phyloP scores from a whole-genome alignment of 2,888 invertebrate species.

The Chelonus formosanus region DNA sequence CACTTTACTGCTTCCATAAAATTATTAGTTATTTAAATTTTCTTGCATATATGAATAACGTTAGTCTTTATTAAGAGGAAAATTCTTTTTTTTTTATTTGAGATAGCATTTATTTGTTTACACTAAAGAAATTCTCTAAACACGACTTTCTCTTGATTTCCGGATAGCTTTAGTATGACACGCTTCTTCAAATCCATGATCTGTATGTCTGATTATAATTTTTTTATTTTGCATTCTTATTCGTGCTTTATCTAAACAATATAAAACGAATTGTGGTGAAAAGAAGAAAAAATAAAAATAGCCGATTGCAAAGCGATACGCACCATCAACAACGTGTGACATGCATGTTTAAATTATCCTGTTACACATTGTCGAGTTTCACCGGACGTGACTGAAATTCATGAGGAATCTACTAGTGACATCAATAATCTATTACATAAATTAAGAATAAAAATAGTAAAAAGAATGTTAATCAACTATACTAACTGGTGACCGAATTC shows the following conservation, averaged over 20 bases:
- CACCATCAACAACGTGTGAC: conserved; percentile 43
- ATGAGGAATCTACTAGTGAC: conserved; percentile 5
- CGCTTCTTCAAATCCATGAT: too few species aligned
- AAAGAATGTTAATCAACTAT: neutral
- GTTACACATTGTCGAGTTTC: conserved; percentile 58
- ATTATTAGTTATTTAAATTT: too few species aligned
- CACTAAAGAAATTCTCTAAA: too few species aligned
- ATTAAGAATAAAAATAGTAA: conserved; percentile 3
- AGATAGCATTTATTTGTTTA: too few species aligned
- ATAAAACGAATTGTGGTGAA: conserved; percentile 40
- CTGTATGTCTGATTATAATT: too few species aligned
- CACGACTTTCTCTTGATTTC: too few species aligned
- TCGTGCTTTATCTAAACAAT: neutral
- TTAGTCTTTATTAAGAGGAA: too few species aligned
- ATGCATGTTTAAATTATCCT: conserved; percentile 44
- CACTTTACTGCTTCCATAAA: too few species aligned
- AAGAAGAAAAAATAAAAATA: conserved; percentile 37
- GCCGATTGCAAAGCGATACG: conserved; percentile 41
- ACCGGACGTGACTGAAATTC: conserved; percentile 53
- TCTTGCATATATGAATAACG: too few species aligned
- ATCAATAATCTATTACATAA: conserved; percentile 10
- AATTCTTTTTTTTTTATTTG: too few species aligned
- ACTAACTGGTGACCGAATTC: neutral
- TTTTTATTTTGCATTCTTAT: too few species aligned
- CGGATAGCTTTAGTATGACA: too few species aligned